Conservation (phyloP, 2,797 vertebrate species). For the Sylvilagus floridanus region DNA sequence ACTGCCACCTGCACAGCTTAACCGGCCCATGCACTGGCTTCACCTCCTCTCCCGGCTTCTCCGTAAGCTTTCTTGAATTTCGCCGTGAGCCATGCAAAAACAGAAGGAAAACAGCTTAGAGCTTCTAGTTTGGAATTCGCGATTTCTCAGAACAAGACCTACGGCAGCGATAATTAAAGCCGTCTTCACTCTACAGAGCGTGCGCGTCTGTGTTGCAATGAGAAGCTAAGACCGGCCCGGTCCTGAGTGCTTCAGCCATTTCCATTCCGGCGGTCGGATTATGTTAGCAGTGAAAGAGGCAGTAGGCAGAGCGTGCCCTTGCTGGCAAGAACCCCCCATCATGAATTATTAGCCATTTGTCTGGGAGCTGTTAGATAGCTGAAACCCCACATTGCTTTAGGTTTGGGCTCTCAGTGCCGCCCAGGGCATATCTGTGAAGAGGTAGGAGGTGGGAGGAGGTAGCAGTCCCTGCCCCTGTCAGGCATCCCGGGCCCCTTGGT, state of each 20-base stretch:
- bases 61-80: slow-evolving; percentile 53
- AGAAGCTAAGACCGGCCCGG: slow-evolving; percentile 47
- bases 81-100: slow-evolving; percentile 81
- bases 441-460: not conserved
- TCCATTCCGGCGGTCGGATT: slow-evolving; percentile 83
- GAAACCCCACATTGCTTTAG: slow-evolving; percentile 66
- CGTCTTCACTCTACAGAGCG: slow-evolving; percentile 13
- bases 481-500: not conserved
- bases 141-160: slow-evolving; percentile 50
- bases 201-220: not conserved
- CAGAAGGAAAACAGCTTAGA: slow-evolving; percentile 57
- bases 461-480: not conserved
- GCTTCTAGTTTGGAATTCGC: slow-evolving; percentile 61
- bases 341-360: slow-evolving; percentile 85
- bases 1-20: not conserved
- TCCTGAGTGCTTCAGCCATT: slow-evolving; percentile 70
- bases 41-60: slow-evolving; percentile 7
- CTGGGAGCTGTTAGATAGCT: slow-evolving; percentile 78
- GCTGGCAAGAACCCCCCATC: slow-evolving; percentile 66
- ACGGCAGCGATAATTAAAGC: slow-evolving; percentile 47
- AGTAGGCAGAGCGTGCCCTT: slow-evolving; percentile 55
- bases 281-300: slow-evolving; percentile 55
- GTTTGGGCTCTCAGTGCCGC: slow-evolving; percentile 65
- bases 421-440: not conserved
- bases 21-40: not conserved